Percentiles rank a stretch among this genome's conserved stretches.
Conservation (phyloP, 2,888 invertebrate genomes). For the Acanthosepion lycidas region DNA sequence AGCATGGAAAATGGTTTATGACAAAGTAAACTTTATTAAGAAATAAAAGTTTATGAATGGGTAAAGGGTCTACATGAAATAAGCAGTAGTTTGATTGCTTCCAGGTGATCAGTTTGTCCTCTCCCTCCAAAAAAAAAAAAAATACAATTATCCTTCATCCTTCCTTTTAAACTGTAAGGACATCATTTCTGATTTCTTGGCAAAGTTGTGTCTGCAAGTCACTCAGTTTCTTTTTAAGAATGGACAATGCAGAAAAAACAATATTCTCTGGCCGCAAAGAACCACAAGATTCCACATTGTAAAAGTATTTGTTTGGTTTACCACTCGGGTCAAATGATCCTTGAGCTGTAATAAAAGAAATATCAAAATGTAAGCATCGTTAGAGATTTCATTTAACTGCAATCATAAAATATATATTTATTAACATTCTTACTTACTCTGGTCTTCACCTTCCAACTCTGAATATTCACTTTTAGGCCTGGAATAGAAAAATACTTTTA, state of each 20-base stretch:
- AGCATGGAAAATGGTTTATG: too few relatives aligned
- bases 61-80: too few relatives aligned
- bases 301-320: slow-evolving; percentile 97
- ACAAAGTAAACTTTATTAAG: too few relatives aligned
- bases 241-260: slow-evolving; percentile 93
- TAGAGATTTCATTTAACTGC: background rate
- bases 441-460: slow-evolving; percentile 85
- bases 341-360: slow-evolving; percentile 80
- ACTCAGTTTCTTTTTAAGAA: slow-evolving; percentile 94
- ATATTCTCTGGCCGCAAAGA: slow-evolving; percentile 96
- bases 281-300: slow-evolving; percentile 96
- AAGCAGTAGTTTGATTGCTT: too few relatives aligned
- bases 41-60: too few relatives aligned
- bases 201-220: slow-evolving; percentile 86
- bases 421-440: slow-evolving; percentile 66
- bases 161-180: slow-evolving; percentile 61
- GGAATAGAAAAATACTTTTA: slow-evolving; percentile 54
- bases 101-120: too few relatives aligned
- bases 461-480: slow-evolving; percentile 96
- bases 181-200: slow-evolving; percentile 74
- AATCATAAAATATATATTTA: background rate
- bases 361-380: background rate
- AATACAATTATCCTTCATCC: too few relatives aligned
- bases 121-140: too few relatives aligned
- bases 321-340: slow-evolving; percentile 94